Base-by-base conservation (phyloP, 2,797 vertebrate species). In the Pantherophis alleghaniensis region DNA sequence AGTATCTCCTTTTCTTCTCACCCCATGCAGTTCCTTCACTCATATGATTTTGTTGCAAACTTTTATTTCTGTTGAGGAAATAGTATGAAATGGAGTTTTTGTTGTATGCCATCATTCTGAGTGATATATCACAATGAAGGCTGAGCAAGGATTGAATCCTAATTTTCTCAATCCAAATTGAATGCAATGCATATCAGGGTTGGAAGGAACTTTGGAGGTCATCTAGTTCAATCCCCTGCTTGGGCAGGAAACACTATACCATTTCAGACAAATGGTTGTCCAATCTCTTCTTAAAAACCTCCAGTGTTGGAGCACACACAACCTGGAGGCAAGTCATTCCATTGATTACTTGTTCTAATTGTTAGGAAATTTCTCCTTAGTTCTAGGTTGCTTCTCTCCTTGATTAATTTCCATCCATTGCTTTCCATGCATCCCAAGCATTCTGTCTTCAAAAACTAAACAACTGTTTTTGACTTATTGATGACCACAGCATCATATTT, bases 1-100 rank as follows among this genome's bases (percentile, higher is more conserved):
- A 4, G 7, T 94, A 7, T 57, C 1, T 90, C 88, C 12, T 90
- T 60, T 90, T 51, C 57, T n/a, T 92, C 69, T 87, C 91, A 87
- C 91, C 42, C 91, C n/a, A 92, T 86, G 37, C n/a, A 86, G 69
- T 89, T 88, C 83, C 91, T 86, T 92, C 51, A 89, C 86, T 90
- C 51, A 93, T 42, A 90, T 90, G 10, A 88, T 88, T 18, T 24
- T 63, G 9, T 63, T 87, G 3, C 26, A 94, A 47, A 86, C 57
- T 37, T 69, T 61, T 83, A 89, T 90, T 89, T 86, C 32, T 79
- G 87, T 57, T 47, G 37, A 83, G 56, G 69, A 61, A 90, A 92
- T 83, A 89, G 53, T 32, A n/a, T 89, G 69, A 86, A 89, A 32
- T 1, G 10, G 14, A 59, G 7, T 60, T 89, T 92, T 92, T 66